Percentiles rank a stretch among this genome's conserved stretches.
Evolutionary conservation across 2,888 invertebrate genomes (phyloP).

Genomic region (Digitonthophagus gazella): DNA sequence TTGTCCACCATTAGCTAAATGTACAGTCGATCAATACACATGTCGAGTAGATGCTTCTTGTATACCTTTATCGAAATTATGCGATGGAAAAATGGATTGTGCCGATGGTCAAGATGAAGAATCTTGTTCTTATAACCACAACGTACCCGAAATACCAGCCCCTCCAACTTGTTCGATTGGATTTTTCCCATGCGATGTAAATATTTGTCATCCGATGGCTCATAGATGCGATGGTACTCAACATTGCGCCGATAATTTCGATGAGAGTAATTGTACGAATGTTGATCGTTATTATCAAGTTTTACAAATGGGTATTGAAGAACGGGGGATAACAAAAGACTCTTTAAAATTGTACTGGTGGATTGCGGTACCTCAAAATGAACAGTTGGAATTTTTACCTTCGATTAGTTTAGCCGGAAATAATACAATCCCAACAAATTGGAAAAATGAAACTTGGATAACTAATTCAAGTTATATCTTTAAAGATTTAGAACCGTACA

Average conservation of each 20-base stretch:
- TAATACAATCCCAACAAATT: too few species aligned
- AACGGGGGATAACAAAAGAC: conserved; percentile 61
- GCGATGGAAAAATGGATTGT: conserved; percentile 58
- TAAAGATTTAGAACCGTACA: conserved; percentile 64
- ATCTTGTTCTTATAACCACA: conserved; percentile 41
- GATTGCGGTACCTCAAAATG: conserved; percentile 50
- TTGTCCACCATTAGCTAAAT: conserved; percentile 40
- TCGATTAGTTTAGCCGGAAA: conserved; percentile 58
- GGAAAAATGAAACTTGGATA: conserved; percentile 65
- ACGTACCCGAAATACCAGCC: conserved; percentile 46
- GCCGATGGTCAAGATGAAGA: conserved; percentile 58
- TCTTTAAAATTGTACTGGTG: conserved; percentile 67
- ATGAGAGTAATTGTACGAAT: conserved; percentile 66
- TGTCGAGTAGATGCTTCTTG: conserved; percentile 66
- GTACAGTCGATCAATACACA: conserved; percentile 54
- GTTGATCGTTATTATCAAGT: conserved; percentile 48
- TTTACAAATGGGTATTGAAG: conserved; percentile 63
- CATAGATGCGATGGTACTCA: conserved; percentile 65
- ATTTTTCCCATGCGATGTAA: conserved; percentile 60
- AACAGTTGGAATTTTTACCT: conserved; percentile 65
- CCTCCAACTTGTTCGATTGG: conserved; percentile 54
- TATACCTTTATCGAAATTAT: conserved; percentile 52
- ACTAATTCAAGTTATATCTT: conserved; percentile 62
- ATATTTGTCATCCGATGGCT: conserved; percentile 59
- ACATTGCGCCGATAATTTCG: conserved; percentile 73